Evolutionary conservation across 1,140 invertebrate species (phyloP).

Genomic region (Leptopilina clavipes): DNA sequence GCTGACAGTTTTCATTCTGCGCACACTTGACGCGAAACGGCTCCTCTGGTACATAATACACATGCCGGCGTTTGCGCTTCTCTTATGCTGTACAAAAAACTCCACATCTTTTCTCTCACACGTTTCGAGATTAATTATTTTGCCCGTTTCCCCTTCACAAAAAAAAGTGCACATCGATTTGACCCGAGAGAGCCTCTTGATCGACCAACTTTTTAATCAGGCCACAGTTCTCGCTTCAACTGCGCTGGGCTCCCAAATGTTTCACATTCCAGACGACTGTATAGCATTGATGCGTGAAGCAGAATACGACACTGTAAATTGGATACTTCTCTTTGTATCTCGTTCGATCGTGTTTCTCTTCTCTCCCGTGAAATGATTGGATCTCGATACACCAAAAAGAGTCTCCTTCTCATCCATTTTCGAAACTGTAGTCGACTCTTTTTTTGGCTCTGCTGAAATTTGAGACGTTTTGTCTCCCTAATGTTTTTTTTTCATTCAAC

Average conservation of each 20-base stretch:
- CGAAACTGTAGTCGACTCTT: background rate
- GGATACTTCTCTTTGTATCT: slow-evolving; percentile 30
- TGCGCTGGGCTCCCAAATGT: background rate
- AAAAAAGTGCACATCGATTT: slow-evolving; percentile 8
- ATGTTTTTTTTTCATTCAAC: slow-evolving; percentile 18
- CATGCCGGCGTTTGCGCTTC: slow-evolving; percentile 2
- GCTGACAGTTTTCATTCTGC: slow-evolving; percentile 69
- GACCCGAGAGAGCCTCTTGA: slow-evolving; percentile 7
- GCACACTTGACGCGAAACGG: slow-evolving; percentile 59
- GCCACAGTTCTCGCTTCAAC: slow-evolving; percentile 7
- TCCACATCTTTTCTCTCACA: background rate
- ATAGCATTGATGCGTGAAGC: slow-evolving; percentile 13
- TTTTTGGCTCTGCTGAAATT: slow-evolving; percentile 3
- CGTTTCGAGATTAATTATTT: slow-evolving; percentile 26
- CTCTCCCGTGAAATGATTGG: slow-evolving; percentile 26
- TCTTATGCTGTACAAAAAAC: slow-evolving; percentile 26
- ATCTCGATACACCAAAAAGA: slow-evolving; percentile 17
- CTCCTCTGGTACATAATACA: background rate
- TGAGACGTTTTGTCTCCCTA: slow-evolving; percentile 11
- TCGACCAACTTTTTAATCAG: slow-evolving; percentile 32
- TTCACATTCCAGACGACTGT: slow-evolving; percentile 5
- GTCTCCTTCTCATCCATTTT: too few relatives aligned
- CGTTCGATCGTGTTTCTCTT: slow-evolving; percentile 24
- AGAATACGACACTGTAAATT: slow-evolving; percentile 34
- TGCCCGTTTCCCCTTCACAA: background rate